Base-by-base conservation (phyloP, 2,888 invertebrate species). In the Drosophila sordidula region DNA sequence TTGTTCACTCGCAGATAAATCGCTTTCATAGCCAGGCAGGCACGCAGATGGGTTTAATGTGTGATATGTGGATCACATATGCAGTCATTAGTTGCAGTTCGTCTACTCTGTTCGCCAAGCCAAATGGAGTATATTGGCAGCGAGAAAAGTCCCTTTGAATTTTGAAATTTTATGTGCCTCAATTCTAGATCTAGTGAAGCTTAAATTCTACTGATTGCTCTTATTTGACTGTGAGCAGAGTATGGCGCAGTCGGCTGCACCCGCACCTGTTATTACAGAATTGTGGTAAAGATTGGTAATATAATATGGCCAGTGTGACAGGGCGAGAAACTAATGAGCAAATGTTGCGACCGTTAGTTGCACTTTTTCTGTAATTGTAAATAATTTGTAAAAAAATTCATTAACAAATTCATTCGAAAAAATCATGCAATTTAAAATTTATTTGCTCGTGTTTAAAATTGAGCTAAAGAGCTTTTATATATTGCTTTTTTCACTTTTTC, bases 41-140 rank as follows among this genome's bases (percentile, higher is more conserved):
- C 75, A 1, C 18, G 1, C n/a, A 71, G 57, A 72, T 76, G 62
- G 45, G 41, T 39, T 65, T 41, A 42, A 54, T 47, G 49, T 55
- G 36, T 49, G 39, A 66, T 57, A 70, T 62, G 44, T 70, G 58
- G 51, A 70, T 70, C 63, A 70, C 45, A 56, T 18, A 18, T 36
- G 55, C n/a, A 49, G 47, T 66, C 67, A 58, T 64, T 74, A 66
- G 63, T 71, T 49, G 73, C 73, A 73, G 51, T 64, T 59, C 38
- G 42, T 70, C 14, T 51, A 26, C 34, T 50, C 39, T 50, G 42
- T 14, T 36, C 14, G 18, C 29, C 16, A 44, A 55, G 39, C 25
- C 1, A 12, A 34, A 34, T 4, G 1, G 34, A 12, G 34, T 12
- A 34, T 34, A 34, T 34, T 12, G 4, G 34, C 12, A 12, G 4